Conservation (phyloP, 2,797 vertebrate genomes). For the Sphenopsis melanotis region DNA sequence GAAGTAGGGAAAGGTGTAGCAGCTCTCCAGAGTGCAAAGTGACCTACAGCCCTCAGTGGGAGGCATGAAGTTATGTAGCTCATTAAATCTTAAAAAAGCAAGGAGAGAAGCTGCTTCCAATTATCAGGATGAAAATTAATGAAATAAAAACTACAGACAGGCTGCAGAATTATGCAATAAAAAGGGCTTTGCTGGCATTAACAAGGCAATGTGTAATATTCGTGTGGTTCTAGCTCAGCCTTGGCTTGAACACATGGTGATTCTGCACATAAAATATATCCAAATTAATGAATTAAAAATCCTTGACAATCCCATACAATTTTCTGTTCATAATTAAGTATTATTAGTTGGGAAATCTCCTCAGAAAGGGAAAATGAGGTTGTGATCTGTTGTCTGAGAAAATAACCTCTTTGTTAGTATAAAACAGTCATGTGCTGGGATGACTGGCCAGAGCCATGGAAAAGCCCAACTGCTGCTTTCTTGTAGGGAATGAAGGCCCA, state of each 20-base stretch:
- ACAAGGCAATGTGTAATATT: slow-evolving; percentile 63
- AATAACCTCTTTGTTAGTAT: not conserved
- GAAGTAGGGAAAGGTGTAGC: slow-evolving; percentile 12
- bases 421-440: not conserved
- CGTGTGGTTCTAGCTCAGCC: slow-evolving; percentile 60
- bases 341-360: slow-evolving; percentile 40
- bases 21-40: slow-evolving; percentile 54
- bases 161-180: slow-evolving; percentile 70
- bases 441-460: not conserved
- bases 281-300: slow-evolving; percentile 66
- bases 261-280: slow-evolving; percentile 62
- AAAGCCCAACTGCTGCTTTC: not conserved
- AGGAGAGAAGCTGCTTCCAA: slow-evolving; percentile 76
- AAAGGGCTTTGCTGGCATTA: slow-evolving; percentile 67
- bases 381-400: slow-evolving; percentile 34
- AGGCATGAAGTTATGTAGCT: slow-evolving; percentile 72
- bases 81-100: slow-evolving; percentile 76
- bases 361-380: slow-evolving; percentile 7
- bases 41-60: slow-evolving; percentile 69
- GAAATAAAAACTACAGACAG: slow-evolving; percentile 70
- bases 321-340: slow-evolving; percentile 30
- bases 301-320: slow-evolving; percentile 56
- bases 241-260: slow-evolving; percentile 55
- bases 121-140: slow-evolving; percentile 80
- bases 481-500: not conserved